phyloP scores from a whole-genome alignment of 1,140 invertebrate genomes.

The Ectropis grisescens region DNA sequence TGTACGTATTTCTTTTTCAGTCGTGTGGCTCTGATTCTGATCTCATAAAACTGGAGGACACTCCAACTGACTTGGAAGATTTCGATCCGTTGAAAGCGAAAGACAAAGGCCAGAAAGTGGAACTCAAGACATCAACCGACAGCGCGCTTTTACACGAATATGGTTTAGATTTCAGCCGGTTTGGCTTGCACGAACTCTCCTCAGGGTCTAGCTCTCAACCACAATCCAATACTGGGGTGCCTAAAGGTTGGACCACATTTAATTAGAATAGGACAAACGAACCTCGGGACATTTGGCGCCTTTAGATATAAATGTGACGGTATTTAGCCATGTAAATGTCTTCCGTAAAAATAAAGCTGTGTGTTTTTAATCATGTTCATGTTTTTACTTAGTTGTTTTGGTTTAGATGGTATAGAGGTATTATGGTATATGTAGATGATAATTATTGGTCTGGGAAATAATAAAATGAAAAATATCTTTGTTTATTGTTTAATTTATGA shows the following conservation, averaged over 20 bases:
- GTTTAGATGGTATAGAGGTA: slow-evolving; percentile 2
- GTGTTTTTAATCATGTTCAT: too few species aligned
- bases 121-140: slow-evolving; percentile 48
- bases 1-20: slow-evolving; percentile 47
- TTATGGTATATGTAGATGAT: slow-evolving; percentile 19
- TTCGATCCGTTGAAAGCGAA: slow-evolving; percentile 56
- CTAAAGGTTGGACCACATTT: slow-evolving; percentile 56
- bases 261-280: too few species aligned
- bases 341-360: too few species aligned
- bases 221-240: slow-evolving; percentile 27
- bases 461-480: too few species aligned
- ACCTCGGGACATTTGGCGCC: too few species aligned
- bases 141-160: slow-evolving; percentile 71
- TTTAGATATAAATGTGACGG: too few species aligned
- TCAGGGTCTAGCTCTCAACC: slow-evolving; percentile 26
- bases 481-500: too few species aligned
- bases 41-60: slow-evolving; percentile 61
- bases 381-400: too few species aligned
- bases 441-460: too few species aligned
- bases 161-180: slow-evolving; percentile 69
- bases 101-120: slow-evolving; percentile 38
- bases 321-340: too few species aligned
- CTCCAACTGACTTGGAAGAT: slow-evolving; percentile 46
- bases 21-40: slow-evolving; percentile 46
- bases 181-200: slow-evolving; percentile 37